A percentile compares a stretch with the other conserved stretches of the same genome.
These are phyloP conservation scores for Dallia pectoralis DNA, from an alignment of 2,797 vertebrate species.

Conservation along the genomic window DNA sequence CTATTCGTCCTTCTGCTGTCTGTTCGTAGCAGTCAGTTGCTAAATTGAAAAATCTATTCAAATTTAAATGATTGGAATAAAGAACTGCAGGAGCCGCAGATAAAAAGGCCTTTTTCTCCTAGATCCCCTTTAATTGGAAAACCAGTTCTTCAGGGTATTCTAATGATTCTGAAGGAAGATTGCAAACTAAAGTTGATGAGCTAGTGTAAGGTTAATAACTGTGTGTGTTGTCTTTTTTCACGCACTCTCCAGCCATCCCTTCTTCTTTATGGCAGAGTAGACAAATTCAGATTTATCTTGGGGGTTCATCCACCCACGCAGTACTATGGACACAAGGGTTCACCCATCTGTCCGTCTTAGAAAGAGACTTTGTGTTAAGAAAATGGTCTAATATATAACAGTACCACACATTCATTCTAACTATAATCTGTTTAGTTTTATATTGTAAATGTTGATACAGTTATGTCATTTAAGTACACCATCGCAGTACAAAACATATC, in stretches of 20 bases:
- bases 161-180: conserved; percentile 99
- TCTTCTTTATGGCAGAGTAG: conserved; percentile 81
- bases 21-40: conserved; percentile 94
- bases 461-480: no score
- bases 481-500: no score
- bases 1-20: conserved; percentile 82
- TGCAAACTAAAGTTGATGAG: conserved; percentile 99
- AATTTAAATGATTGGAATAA: conserved; percentile 99
- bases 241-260: conserved; percentile 74
- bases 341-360: conserved; percentile 63
- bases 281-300: conserved; percentile 83
- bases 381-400: conserved; percentile 55
- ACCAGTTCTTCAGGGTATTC: conserved; percentile 99
- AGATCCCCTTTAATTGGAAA: conserved; percentile 99
- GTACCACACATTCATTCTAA: conserved; percentile 58
- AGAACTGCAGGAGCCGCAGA: conserved; percentile 96
- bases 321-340: conserved; percentile 63
- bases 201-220: conserved; percentile 95
- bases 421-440: not conserved
- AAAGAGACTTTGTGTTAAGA: conserved; percentile 63
- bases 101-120: conserved; percentile 92
- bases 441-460: not conserved
- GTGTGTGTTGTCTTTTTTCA: conserved; percentile 68
- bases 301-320: conserved; percentile 73
- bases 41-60: conserved; percentile 99